These are phyloP conservation scores for Orussus abietinus DNA, from an alignment of 1,140 invertebrate genomes.

Conservation along the genomic window DNA sequence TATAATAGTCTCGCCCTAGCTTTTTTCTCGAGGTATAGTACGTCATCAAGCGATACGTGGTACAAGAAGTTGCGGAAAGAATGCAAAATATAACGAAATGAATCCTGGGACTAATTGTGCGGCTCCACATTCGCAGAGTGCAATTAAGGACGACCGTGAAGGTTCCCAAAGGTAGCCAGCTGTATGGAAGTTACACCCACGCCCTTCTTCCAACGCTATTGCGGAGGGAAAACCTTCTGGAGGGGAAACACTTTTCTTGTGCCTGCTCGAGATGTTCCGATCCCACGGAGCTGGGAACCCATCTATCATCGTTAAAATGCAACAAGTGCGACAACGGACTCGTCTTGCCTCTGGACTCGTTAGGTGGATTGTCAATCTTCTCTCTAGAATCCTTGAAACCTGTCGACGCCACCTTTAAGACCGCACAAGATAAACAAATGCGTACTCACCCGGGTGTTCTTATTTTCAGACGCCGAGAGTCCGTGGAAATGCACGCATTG, in stretches of 20 bases:
- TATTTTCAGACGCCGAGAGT: conserved; percentile 54
- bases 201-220: conserved; percentile 71
- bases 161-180: conserved; percentile 60
- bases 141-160: conserved; percentile 65
- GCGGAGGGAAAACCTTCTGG: conserved; percentile 64
- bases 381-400: no score
- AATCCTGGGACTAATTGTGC: no score
- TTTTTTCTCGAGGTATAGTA: no score
- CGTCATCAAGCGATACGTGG: no score
- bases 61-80: no score
- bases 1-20: no score
- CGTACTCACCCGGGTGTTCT: no score
- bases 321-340: conserved; percentile 69
- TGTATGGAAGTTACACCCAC: conserved; percentile 74
- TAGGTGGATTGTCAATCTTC: conserved; percentile 55
- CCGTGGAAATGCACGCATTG: conserved; percentile 73
- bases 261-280: conserved; percentile 69
- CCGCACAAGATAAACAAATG: no score
- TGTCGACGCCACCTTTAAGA: no score
- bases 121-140: no score
- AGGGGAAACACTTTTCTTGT: conserved; percentile 76
- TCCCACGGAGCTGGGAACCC: conserved; percentile 70
- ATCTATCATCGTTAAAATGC: conserved; percentile 73
- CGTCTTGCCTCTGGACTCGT: conserved; percentile 62
- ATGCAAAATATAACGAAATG: no score